Evolutionary conservation across 2,113 vertebrate genomes (phyloP).

Genomic region (Otolemur garnettii): DNA sequence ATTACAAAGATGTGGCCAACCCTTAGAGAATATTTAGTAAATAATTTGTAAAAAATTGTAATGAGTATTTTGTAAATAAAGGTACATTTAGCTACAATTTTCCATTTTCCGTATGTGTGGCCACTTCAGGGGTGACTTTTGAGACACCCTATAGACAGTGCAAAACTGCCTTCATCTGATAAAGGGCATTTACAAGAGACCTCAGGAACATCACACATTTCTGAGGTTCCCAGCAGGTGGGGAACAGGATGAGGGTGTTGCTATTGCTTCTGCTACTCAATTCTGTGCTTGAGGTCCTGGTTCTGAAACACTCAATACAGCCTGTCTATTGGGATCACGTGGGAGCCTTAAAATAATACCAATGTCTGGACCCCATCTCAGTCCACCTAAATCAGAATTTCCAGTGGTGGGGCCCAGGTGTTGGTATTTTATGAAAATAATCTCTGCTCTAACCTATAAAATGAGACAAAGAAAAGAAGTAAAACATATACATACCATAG

Average conservation of each 20-base stretch:
- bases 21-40: no score
- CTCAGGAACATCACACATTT: neutral
- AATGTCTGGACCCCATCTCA: accelerated
- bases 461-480: neutral
- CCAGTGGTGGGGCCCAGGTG: neutral
- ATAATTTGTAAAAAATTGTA: no score
- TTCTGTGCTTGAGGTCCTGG: no score
- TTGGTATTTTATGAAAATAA: neutral
- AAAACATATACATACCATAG: no score
- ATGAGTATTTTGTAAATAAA: no score
- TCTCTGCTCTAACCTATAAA: neutral
- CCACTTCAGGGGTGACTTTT: no score
- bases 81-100: no score
- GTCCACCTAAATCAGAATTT: neutral
- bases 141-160: neutral
- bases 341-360: neutral
- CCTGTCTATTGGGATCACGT: neutral
- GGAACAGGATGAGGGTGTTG: neutral
- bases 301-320: neutral
- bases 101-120: no score
- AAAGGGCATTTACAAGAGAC: neutral
- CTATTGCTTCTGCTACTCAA: no score
- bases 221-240: neutral
- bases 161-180: neutral
- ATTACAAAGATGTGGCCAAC: no score